phyloP scores from a whole-genome alignment of 2,113 vertebrate genomes.

The Peromyscus californicus region DNA sequence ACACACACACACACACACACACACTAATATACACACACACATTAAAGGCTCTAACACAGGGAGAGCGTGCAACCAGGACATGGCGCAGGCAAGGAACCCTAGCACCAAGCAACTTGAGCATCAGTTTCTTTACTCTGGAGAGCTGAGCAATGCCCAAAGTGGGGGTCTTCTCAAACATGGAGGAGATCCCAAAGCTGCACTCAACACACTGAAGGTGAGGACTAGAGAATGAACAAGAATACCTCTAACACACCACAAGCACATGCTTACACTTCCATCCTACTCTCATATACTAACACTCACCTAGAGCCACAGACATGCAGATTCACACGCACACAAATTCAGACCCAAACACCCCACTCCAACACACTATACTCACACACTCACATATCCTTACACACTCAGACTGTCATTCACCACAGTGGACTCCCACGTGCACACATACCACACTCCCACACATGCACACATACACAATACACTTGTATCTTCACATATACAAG shows the following conservation, averaged over 20 bases:
- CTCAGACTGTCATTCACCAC: neutral
- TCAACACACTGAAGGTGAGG: neutral
- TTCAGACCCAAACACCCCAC: no score
- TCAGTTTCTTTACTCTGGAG: no score
- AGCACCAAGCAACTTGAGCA: no score
- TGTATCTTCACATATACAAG: neutral
- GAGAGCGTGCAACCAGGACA: no score
- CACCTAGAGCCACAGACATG: neutral
- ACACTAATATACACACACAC: no score
- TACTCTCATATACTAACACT: neutral
- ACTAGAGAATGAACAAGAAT: neutral
- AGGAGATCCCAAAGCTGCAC: neutral
- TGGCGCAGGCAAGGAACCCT: no score
- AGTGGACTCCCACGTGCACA: neutral
- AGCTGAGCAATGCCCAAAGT: neutral
- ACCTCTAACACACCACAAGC: neutral
- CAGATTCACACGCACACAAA: neutral
- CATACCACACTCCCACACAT: neutral
- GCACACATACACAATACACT: no score
- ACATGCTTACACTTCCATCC: neutral
- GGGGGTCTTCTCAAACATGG: neutral
- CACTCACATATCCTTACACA: no score
- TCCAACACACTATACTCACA: neutral
- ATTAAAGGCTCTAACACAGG: no score
- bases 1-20: no score